Conservation (phyloP, 2,113 vertebrate genomes). For the Actenoides hombroni region DNA sequence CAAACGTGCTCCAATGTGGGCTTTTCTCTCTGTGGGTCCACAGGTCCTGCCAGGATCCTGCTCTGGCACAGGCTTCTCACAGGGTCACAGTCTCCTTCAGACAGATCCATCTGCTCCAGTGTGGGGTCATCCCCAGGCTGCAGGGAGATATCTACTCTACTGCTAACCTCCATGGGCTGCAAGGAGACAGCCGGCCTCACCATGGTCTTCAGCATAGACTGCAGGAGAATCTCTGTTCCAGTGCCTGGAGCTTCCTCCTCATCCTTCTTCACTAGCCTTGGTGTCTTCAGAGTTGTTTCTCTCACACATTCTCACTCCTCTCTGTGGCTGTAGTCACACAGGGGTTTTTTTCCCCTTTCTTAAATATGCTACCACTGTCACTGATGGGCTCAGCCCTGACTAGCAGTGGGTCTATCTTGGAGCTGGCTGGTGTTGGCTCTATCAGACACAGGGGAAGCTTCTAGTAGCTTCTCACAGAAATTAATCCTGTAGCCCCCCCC, state of each 20-base stretch:
- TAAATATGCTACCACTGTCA: background rate
- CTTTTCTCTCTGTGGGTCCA: background rate
- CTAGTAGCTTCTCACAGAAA: background rate
- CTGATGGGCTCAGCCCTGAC: background rate
- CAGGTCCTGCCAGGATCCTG: background rate
- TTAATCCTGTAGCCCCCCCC: background rate
- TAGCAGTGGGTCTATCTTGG: background rate
- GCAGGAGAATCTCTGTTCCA: background rate
- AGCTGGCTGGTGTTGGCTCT: background rate
- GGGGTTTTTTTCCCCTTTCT: background rate
- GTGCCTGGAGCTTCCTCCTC: rapidly evolving
- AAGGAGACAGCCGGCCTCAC: background rate
- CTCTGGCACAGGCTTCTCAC: background rate
- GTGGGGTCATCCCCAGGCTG: background rate
- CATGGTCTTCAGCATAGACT: background rate
- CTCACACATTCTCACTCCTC: background rate
- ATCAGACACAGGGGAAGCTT: background rate
- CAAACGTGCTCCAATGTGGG: background rate
- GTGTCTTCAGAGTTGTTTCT: background rate
- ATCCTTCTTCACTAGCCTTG: background rate
- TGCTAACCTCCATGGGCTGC: background rate
- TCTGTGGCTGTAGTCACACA: background rate
- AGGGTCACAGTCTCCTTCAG: background rate
- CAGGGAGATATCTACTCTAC: background rate
- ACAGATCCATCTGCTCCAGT: rapidly evolving